Evolutionary conservation across 2,888 invertebrate genomes (phyloP).

Genomic region (Tigriopus californicus): DNA sequence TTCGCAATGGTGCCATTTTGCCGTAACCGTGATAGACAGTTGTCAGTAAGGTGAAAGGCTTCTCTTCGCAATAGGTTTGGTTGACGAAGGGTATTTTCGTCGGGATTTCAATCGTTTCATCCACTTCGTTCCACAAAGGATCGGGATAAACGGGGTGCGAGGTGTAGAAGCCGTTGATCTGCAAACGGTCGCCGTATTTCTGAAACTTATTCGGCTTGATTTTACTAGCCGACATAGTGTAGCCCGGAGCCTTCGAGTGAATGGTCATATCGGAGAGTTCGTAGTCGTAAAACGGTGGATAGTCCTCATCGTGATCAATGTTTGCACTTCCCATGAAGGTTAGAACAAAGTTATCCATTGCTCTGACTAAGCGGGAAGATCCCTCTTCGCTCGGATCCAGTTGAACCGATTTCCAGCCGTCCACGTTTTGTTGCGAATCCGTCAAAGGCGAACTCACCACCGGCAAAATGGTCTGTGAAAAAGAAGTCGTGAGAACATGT

Average conservation of each 20-base stretch:
- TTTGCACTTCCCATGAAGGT: not conserved
- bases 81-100: not conserved
- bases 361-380: not conserved
- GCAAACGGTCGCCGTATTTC: not conserved
- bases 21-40: conserved; percentile 8
- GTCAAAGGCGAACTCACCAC: not conserved
- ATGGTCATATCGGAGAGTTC: not conserved
- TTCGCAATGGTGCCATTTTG: not conserved
- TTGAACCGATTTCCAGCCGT: conserved; percentile 3
- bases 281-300: not conserved
- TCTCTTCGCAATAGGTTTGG: not conserved
- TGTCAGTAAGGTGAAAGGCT: not conserved
- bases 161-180: not conserved
- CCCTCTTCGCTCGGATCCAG: not conserved
- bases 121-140: not conserved
- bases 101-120: conserved; percentile 2
- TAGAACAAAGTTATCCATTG: conserved; percentile 6
- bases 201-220: not conserved
- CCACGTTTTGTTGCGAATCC: not conserved
- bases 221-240: not conserved
- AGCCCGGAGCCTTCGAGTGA: not conserved
- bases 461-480: not conserved
- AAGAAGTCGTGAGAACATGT: conserved; percentile 1
- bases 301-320: conserved; percentile 4
- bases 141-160: not conserved